Evolutionary conservation across 2,113 vertebrate genomes (phyloP).

Genomic region (Corythaeola cristata): DNA sequence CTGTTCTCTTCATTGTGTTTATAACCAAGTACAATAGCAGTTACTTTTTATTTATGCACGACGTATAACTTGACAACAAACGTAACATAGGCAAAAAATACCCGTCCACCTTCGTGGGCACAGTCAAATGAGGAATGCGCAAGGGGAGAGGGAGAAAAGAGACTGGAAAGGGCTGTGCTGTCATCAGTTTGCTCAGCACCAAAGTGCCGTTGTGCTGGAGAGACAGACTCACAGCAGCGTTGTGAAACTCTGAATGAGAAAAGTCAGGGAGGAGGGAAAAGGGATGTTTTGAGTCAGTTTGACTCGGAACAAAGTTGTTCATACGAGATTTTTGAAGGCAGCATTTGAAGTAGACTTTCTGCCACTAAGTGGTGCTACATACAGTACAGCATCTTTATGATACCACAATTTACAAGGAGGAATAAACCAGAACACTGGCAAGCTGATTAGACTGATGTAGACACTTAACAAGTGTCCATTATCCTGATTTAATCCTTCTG

Average conservation of each 20-base stretch:
- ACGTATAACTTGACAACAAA: neutral
- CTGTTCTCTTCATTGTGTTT: neutral
- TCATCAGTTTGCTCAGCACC: neutral
- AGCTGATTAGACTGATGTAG: neutral
- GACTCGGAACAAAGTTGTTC: neutral
- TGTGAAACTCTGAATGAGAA: neutral
- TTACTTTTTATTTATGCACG: neutral
- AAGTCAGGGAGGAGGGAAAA: neutral
- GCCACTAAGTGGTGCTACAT: slow-evolving; percentile 68
- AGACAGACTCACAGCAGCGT: accelerated
- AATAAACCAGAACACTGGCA: neutral
- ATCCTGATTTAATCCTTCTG: neutral
- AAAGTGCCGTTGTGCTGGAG: neutral
- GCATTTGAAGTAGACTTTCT: neutral
- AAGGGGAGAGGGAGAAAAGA: neutral
- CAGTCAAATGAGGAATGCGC: accelerated
- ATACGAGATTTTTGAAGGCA: neutral
- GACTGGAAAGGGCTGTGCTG: neutral
- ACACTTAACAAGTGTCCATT: neutral
- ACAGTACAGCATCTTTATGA: neutral
- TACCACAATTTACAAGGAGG: neutral
- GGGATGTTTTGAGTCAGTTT: neutral
- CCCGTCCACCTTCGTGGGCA: neutral
- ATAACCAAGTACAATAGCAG: neutral
- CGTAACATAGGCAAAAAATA: neutral